Base-by-base conservation (phyloP, 2,888 invertebrate species). In the Nomada flava region DNA sequence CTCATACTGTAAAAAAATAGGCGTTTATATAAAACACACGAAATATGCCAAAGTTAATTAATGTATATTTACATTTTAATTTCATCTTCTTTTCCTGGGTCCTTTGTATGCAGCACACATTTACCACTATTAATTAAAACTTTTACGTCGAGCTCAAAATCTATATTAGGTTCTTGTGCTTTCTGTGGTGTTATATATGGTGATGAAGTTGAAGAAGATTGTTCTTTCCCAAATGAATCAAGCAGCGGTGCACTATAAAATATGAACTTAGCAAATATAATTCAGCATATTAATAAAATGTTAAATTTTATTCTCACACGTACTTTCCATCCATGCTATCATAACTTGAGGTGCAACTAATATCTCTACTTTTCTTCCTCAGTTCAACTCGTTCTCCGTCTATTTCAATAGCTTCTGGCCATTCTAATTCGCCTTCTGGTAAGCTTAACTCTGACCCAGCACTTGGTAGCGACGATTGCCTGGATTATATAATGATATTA, bases 111-210 rank as follows among this genome's bases (percentile, higher is more conserved):
- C 53, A 99, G 95, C 50, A 98, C 98, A 94, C 99, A 99, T 94
- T 99, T 98, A 11, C 99, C 99, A 90, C 98, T 98, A 94, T 98
- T 99, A 82, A 99, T 98, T 90, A 98, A 96, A 62, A 99, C 98
- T 94, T 98, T 98, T 9, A 99, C 98, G 93, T 99, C 99, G 88
- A 99, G 94, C 93, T 99, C 98, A 91, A 99, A 97, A 94, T 99
- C 99, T 73, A 99, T 98, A 92, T 98, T 98, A 0, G 99, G 98
- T 91, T 98, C 98, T 73, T 96, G 95, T 0, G 96, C 95, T 92
- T 96, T 96, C 86, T 96, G 96, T 63, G 92, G 92, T 3, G 89
- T 92, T 91, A 91, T 90, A 81, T 91, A 91, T 52, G 93, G 93
- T 2, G 93, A 93, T 75, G 91, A 94, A 1, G 92, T 91, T 1